phyloP scores from a whole-genome alignment of 2,797 vertebrate genomes.

The Alfaro cultratus region DNA sequence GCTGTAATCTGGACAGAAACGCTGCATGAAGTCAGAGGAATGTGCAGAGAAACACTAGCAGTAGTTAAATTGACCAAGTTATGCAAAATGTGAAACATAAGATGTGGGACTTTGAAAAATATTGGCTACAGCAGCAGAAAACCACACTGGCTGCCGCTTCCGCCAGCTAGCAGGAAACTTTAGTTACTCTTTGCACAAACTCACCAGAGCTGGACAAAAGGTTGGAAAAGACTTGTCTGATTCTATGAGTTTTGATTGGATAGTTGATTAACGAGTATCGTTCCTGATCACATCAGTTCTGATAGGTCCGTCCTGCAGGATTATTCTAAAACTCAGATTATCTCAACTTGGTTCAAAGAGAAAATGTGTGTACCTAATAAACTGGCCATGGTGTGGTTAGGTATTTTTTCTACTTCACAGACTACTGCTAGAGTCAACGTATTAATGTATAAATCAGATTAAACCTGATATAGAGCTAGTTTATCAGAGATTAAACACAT shows the following conservation, averaged over 20 bases:
- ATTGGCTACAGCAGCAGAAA: background rate
- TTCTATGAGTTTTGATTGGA: background rate
- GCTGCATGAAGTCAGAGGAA: background rate
- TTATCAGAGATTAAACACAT: constrained; percentile 4
- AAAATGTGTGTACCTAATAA: background rate
- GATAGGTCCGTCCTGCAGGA: background rate
- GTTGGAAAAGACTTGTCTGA: background rate
- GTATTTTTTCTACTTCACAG: constrained; percentile 15
- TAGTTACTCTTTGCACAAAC: background rate
- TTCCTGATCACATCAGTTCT: background rate
- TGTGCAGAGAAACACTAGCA: background rate
- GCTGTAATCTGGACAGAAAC: too few species aligned
- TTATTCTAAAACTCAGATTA: background rate
- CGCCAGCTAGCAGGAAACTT: background rate
- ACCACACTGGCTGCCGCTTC: background rate
- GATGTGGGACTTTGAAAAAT: background rate
- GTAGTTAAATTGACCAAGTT: background rate
- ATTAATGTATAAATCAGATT: constrained; percentile 29
- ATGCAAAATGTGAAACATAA: background rate
- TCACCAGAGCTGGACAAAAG: background rate
- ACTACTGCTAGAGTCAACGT: constrained; percentile 13
- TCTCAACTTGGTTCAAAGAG: background rate
- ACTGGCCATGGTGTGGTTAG: background rate
- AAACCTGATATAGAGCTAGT: constrained; percentile 16
- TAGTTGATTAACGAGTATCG: too few species aligned